These are phyloP conservation scores for Megaceryle alcyon DNA, from an alignment of 2,797 vertebrate genomes.

Conservation along the genomic window DNA sequence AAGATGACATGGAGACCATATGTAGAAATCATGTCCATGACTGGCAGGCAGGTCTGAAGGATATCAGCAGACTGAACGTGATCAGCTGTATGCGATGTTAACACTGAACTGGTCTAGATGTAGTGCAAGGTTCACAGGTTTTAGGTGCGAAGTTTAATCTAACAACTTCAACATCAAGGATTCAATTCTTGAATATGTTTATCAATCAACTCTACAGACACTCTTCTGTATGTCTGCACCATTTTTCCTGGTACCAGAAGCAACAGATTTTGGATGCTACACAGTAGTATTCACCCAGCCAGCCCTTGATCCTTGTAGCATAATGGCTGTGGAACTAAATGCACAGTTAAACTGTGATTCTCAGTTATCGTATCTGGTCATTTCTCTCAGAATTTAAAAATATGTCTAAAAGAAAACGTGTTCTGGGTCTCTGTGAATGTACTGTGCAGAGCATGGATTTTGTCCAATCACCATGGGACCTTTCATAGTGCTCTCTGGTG, in stretches of 20 bases:
- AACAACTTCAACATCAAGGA: background rate
- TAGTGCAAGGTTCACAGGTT: background rate
- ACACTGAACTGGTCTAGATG: background rate
- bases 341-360: background rate
- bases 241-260: background rate
- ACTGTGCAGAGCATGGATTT: background rate
- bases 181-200: background rate
- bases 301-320: background rate
- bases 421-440: background rate
- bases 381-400: background rate
- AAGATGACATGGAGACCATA: fast-evolving
- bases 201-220: background rate
- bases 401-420: background rate
- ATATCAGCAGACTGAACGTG: background rate
- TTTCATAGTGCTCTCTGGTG: background rate
- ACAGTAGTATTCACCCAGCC: background rate
- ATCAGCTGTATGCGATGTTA: background rate
- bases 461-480: background rate
- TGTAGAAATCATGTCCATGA: background rate
- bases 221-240: background rate
- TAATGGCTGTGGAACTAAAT: background rate
- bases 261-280: background rate
- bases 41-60: background rate
- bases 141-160: background rate
- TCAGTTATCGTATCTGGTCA: background rate